phyloP scores from a whole-genome alignment of 2,888 invertebrate genomes.

The Liposcelis brunnea region DNA sequence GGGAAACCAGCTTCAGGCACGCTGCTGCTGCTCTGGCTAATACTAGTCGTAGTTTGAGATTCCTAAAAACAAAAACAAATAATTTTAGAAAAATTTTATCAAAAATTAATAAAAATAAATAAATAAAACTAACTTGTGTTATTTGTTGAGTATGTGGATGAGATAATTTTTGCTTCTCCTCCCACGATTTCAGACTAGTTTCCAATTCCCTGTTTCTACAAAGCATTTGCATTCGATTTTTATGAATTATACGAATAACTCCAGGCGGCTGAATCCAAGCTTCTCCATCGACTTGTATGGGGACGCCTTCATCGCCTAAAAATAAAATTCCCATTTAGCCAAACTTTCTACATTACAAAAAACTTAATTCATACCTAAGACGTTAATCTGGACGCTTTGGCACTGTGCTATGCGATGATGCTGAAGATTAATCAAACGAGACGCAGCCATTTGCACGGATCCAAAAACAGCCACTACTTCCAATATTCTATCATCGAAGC shows the following conservation, averaged over 20 bases:
- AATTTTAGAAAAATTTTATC: neutral
- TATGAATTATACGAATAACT: constrained; percentile 87
- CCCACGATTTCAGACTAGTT: constrained; percentile 74
- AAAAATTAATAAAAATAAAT: too few relatives aligned
- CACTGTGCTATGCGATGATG: constrained; percentile 96
- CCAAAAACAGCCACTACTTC: constrained; percentile 98
- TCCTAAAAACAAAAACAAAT: constrained; percentile 12
- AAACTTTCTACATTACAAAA: neutral
- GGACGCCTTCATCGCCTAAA: constrained; percentile 68
- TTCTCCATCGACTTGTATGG: constrained; percentile 93
- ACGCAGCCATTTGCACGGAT: constrained; percentile 94
- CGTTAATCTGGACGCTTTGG: constrained; percentile 88
- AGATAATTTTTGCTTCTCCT: constrained; percentile 54
- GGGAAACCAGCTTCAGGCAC: constrained; percentile 20
- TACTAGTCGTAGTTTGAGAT: constrained; percentile 22
- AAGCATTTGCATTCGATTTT: constrained; percentile 93
- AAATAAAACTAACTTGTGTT: too few relatives aligned
- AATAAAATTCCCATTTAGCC: constrained; percentile 2
- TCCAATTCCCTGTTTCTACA: constrained; percentile 80
- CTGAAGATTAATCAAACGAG: constrained; percentile 82
- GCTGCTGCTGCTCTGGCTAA: constrained; percentile 23
- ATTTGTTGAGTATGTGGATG: constrained; percentile 24
- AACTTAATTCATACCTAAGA: too few relatives aligned
- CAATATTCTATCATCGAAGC: constrained; percentile 87
- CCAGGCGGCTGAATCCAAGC: constrained; percentile 97